Conservation (phyloP, 2,113 vertebrate species). For the Lutjanus erythropterus region DNA sequence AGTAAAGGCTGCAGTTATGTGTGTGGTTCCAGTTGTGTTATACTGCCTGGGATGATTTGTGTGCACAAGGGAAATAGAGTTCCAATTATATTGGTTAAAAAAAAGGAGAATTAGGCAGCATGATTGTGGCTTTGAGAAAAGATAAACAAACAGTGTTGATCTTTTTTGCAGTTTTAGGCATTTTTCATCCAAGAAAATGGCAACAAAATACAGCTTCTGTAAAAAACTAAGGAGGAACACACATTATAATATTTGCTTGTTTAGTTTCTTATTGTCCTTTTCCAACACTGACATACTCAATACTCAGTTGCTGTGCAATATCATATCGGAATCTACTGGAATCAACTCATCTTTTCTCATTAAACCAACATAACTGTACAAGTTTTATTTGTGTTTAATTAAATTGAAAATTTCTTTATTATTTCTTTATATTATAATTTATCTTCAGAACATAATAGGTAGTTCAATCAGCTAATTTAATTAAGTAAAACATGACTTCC, state of each 20-base stretch:
- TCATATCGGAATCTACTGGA: too few relatives aligned
- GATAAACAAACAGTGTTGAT: neutral
- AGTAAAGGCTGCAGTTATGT: neutral
- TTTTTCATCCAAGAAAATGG: neutral
- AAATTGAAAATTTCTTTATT: too few relatives aligned
- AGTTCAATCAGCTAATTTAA: too few relatives aligned
- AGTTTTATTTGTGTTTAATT: too few relatives aligned
- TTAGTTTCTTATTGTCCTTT: neutral
- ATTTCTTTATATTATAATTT: too few relatives aligned
- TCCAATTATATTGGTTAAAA: constrained; percentile 1
- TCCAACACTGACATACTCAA: neutral
- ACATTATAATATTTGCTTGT: neutral
- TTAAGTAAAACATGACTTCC: too few relatives aligned
- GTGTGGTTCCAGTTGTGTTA: neutral
- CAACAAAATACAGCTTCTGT: neutral
- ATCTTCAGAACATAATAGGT: too few relatives aligned
- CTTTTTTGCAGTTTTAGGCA: neutral
- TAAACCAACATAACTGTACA: too few relatives aligned
- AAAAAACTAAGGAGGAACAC: too few relatives aligned
- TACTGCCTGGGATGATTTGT: neutral
- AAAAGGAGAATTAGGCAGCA: neutral
- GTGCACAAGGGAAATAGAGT: constrained; percentile 17
- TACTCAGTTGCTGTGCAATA: too few relatives aligned
- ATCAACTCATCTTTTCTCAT: too few relatives aligned
- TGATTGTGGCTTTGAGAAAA: constrained; percentile 9